Percentiles rank a stretch among this genome's conserved stretches.
Conservation (phyloP, 1,140 invertebrate genomes). For the Aphis gossypii region DNA sequence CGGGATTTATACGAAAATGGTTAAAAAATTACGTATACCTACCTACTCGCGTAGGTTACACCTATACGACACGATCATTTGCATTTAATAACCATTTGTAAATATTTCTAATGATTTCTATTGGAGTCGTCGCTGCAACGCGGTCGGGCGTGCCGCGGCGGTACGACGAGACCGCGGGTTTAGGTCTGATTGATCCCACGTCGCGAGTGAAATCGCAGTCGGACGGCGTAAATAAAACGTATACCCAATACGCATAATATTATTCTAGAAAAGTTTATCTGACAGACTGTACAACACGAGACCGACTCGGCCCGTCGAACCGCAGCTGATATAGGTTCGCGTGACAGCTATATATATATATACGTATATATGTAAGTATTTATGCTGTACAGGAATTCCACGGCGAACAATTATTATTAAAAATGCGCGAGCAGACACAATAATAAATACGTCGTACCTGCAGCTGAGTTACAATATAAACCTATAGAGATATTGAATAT, state of each 20-base stretch:
- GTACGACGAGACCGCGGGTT: neutral
- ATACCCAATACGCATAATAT: neutral
- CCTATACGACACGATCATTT: neutral
- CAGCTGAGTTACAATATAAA: neutral
- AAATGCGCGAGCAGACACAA: neutral
- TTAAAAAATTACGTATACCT: neutral
- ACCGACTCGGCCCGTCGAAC: neutral
- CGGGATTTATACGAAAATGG: neutral
- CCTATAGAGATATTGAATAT: too few species aligned
- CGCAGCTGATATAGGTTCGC: neutral
- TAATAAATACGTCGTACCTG: conserved; percentile 6
- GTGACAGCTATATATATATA: neutral
- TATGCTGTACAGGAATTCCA: neutral
- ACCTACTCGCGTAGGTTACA: too few species aligned
- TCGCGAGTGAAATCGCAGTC: neutral
- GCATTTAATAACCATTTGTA: neutral
- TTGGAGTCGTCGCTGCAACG: neutral
- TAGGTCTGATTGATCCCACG: neutral
- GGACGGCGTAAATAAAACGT: neutral
- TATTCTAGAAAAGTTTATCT: neutral
- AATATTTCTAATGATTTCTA: neutral
- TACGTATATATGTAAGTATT: neutral
- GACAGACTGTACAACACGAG: neutral
- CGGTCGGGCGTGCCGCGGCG: too few species aligned
- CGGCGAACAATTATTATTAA: neutral